phyloP scores from a whole-genome alignment of 2,888 invertebrate genomes.

The Leptogaster cylindrica region DNA sequence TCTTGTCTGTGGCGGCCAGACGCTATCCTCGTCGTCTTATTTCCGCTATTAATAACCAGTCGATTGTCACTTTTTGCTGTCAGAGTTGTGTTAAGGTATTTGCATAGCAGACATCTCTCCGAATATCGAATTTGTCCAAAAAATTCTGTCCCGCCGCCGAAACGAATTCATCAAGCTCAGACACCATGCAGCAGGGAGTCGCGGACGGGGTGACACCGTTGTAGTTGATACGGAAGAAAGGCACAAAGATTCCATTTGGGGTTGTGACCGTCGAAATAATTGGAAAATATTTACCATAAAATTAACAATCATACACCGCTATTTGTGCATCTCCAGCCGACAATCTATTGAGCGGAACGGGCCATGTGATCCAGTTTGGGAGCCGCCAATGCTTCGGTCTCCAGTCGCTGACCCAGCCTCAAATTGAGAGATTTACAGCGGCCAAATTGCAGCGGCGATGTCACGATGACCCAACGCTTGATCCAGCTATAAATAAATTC shows the following conservation, averaged over 20 bases:
- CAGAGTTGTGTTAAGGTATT: conserved; percentile 26
- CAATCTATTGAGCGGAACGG: too few relatives aligned
- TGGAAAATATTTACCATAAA: conserved; percentile 27
- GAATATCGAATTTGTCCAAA: conserved; percentile 36
- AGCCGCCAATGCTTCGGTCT: too few relatives aligned
- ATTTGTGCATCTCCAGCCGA: not conserved
- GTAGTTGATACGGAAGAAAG: too few relatives aligned
- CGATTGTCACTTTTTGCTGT: conserved; percentile 25
- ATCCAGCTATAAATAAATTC: conserved; percentile 37
- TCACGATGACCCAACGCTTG: conserved; percentile 37
- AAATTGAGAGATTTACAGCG: conserved; percentile 38
- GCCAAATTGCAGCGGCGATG: conserved; percentile 27
- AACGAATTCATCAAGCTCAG: conserved; percentile 34
- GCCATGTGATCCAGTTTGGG: too few relatives aligned
- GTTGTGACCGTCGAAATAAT: conserved; percentile 21
- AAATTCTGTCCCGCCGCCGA: conserved; percentile 22
- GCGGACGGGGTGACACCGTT: too few relatives aligned
- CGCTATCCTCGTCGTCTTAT: conserved; percentile 21
- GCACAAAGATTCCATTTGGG: too few relatives aligned
- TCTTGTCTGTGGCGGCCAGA: too few relatives aligned
- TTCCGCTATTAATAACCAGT: conserved; percentile 30
- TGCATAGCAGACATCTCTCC: conserved; percentile 37
- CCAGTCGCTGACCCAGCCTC: conserved; percentile 24
- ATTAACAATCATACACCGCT: conserved; percentile 24
- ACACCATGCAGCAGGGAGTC: too few relatives aligned